phyloP scores from a whole-genome alignment of 2,888 invertebrate genomes.

The Lasius fuliginosus region DNA sequence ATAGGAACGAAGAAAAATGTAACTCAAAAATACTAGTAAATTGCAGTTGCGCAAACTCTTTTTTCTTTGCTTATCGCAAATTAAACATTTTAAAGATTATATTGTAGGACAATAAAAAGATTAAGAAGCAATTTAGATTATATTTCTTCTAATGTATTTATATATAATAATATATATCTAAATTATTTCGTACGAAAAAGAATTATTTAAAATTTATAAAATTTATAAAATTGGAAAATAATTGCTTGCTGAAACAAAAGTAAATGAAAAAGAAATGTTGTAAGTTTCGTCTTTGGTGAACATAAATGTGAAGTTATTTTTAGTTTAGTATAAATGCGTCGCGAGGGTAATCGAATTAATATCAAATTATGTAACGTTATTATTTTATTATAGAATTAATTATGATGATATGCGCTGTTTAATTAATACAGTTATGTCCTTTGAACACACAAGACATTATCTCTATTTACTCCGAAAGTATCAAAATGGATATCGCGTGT shows the following conservation, averaged over 20 bases:
- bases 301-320: slow-evolving; percentile 24
- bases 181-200: background rate
- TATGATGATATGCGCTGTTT: slow-evolving; percentile 19
- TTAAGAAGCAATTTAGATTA: background rate
- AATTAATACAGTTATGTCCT: slow-evolving; percentile 33
- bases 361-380: background rate
- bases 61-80: background rate
- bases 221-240: background rate
- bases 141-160: background rate
- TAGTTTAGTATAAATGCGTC: background rate
- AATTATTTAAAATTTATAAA: no score
- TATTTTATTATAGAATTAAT: slow-evolving; percentile 18
- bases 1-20: background rate
- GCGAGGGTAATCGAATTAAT: slow-evolving; percentile 12
- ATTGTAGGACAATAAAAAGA: background rate
- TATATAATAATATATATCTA: background rate
- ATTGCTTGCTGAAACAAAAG: background rate
- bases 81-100: background rate
- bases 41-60: background rate
- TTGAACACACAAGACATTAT: background rate
- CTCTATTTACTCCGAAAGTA: background rate
- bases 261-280: background rate
- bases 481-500: background rate
- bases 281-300: background rate
- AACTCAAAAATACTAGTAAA: background rate